phyloP scores from a whole-genome alignment of 2,888 invertebrate species.

The Drosophila monieri region DNA sequence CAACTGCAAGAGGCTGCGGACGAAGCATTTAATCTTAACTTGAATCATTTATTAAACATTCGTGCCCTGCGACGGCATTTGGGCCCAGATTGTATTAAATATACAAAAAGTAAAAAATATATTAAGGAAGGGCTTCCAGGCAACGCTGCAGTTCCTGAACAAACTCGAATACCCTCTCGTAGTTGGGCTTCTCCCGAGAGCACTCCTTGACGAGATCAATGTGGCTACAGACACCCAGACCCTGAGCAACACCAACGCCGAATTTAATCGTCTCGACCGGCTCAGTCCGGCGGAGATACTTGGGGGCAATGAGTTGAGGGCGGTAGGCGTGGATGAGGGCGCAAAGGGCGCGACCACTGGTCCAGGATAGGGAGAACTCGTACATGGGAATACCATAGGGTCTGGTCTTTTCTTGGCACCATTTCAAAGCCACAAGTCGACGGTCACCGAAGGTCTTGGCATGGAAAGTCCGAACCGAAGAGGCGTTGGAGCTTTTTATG shows the following conservation, averaged over 20 bases:
- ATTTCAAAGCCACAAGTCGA: conserved; percentile 20
- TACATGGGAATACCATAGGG: conserved; percentile 60
- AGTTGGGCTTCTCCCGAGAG: conserved; percentile 29
- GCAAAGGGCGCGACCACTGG: conserved; percentile 57
- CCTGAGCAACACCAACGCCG: conserved; percentile 14
- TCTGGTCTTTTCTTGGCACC: conserved; percentile 37
- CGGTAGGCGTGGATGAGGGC: conserved; percentile 53
- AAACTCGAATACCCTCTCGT: conserved; percentile 26
- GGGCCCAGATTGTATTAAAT: not conserved
- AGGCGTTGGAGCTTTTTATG: not conserved
- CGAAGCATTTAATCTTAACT: too few species aligned
- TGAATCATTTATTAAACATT: not conserved
- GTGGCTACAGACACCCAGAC: conserved; percentile 35
- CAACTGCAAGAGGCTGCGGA: too few species aligned
- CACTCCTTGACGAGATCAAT: conserved; percentile 26
- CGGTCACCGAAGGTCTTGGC: conserved; percentile 50
- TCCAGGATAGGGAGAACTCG: conserved; percentile 58
- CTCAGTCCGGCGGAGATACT: not conserved
- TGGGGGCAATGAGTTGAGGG: conserved; percentile 41
- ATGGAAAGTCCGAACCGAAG: not conserved
- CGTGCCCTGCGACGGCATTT: not conserved
- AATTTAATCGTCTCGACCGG: conserved; percentile 34
- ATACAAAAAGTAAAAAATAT: not conserved
- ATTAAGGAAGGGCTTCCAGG: conserved; percentile 4
- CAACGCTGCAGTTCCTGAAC: conserved; percentile 24